phyloP scores from a whole-genome alignment of 2,113 vertebrate genomes.

The Phrynocephalus versicolor region DNA sequence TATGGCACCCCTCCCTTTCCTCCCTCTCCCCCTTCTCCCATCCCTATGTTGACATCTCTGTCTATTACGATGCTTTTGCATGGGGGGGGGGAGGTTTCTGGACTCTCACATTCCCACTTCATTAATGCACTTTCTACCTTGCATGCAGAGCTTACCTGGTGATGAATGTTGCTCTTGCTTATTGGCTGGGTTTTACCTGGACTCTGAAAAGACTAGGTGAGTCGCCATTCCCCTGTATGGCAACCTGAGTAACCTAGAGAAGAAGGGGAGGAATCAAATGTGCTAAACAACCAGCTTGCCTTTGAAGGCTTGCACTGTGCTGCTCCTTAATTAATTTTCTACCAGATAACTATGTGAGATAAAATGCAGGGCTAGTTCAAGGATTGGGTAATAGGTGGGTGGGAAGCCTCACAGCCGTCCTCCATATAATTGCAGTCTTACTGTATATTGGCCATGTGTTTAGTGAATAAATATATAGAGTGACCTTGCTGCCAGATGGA shows the following conservation, averaged over 20 bases:
- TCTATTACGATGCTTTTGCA: not conserved
- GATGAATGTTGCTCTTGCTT: not conserved
- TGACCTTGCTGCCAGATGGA: too few relatives aligned
- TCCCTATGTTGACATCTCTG: not conserved
- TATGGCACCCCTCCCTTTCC: not conserved
- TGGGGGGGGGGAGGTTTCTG: not conserved
- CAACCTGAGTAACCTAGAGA: not conserved
- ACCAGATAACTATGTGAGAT: not conserved
- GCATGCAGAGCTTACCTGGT: not conserved
- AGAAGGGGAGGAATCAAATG: not conserved
- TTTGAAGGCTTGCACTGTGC: not conserved
- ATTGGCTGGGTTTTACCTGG: not conserved
- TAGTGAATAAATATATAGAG: not conserved
- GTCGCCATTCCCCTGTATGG: not conserved
- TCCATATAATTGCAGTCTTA: not conserved
- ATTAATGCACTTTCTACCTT: not conserved
- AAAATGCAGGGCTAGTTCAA: not conserved
- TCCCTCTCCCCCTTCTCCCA: not conserved
- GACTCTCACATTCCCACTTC: not conserved
- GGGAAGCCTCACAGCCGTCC: not conserved
- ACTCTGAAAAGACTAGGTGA: not conserved
- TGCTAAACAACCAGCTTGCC: not conserved
- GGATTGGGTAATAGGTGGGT: not conserved
- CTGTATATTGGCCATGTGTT: not conserved
- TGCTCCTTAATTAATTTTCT: too few relatives aligned